phyloP scores from a whole-genome alignment of 2,888 invertebrate species.

The Trichacis sp. region DNA sequence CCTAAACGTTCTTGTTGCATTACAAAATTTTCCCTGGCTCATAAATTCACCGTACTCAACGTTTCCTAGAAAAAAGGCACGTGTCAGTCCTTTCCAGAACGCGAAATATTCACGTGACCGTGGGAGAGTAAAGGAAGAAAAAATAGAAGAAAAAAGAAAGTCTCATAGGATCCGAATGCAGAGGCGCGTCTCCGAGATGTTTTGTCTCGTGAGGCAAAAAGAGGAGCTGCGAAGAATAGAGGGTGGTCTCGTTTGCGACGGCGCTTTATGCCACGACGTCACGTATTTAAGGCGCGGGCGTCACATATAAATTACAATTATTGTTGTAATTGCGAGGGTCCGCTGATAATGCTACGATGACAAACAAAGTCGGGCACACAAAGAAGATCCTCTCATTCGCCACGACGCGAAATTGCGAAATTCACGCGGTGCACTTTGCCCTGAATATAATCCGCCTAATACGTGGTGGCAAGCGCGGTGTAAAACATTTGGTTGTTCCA shows the following conservation, averaged over 20 bases:
- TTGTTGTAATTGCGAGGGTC: constrained; percentile 41
- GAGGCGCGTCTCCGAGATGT: not conserved
- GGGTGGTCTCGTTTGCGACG: constrained; percentile 48
- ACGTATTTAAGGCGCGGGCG: constrained; percentile 20
- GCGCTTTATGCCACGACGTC: constrained; percentile 26
- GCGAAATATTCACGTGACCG: not conserved
- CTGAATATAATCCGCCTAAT: constrained; percentile 39
- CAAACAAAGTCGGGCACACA: constrained; percentile 35
- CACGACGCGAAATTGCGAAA: constrained; percentile 27
- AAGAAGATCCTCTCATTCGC: constrained; percentile 15
- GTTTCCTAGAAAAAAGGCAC: constrained; percentile 31
- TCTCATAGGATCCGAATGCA: constrained; percentile 1
- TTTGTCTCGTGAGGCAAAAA: constrained; percentile 17
- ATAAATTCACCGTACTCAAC: constrained; percentile 18
- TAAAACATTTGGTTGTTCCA: no score
- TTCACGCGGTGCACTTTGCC: constrained; percentile 25
- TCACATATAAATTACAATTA: constrained; percentile 42
- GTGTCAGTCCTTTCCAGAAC: constrained; percentile 28
- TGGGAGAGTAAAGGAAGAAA: constrained; percentile 13
- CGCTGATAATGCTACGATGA: constrained; percentile 16
- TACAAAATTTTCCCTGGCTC: no score
- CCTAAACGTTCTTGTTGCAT: no score
- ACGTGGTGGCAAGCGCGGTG: constrained; percentile 37
- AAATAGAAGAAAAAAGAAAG: constrained; percentile 3
- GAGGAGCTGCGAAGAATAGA: constrained; percentile 40